Evolutionary conservation across 92 coral and sea anemone species (phyloP).

Genomic region (Micromussa lordhowensis): DNA sequence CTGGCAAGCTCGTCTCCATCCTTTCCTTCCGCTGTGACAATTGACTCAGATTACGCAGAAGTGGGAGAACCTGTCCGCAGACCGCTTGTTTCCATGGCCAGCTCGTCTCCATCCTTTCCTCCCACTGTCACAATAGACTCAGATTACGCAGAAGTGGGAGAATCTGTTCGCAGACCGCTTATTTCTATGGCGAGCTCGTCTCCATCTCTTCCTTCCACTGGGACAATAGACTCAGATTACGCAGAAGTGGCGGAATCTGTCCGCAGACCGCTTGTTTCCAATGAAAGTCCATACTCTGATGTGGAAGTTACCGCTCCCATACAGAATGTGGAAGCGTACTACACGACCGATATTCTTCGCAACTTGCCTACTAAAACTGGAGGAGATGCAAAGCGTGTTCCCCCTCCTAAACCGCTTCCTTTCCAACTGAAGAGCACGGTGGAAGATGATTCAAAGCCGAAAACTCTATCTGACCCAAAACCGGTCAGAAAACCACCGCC

Average conservation of each 20-base stretch:
- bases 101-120: background rate
- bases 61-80: background rate
- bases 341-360: slow-evolving; percentile 32
- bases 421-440: slow-evolving; percentile 23
- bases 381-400: background rate
- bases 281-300: slow-evolving; percentile 52
- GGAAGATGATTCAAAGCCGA: background rate
- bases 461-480: background rate
- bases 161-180: background rate
- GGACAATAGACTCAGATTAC: background rate
- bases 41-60: background rate
- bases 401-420: slow-evolving; percentile 66
- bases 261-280: background rate
- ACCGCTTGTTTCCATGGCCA: background rate
- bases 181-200: background rate
- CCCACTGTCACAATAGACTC: background rate
- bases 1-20: background rate
- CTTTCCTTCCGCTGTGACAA: background rate
- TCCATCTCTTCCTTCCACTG: background rate
- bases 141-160: background rate
- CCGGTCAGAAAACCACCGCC: background rate
- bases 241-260: background rate
- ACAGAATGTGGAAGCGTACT: slow-evolving; percentile 20
- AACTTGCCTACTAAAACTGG: slow-evolving; percentile 5
- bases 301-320: background rate